Percentiles rank a stretch among this genome's conserved stretches.
phyloP scores from a whole-genome alignment of 2,888 invertebrate species.

The Malthinus seriepunctatus region DNA sequence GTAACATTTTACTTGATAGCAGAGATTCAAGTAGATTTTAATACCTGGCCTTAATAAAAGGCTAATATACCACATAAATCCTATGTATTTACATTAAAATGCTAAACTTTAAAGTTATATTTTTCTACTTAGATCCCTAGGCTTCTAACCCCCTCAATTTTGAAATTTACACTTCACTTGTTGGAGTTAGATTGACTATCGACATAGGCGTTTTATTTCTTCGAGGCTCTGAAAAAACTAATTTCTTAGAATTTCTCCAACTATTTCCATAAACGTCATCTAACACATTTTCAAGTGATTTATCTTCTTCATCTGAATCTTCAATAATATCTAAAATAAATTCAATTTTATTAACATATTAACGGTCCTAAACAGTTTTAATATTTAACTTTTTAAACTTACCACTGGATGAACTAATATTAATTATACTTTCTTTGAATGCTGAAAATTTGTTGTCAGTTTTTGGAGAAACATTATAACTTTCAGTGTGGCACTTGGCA shows the following conservation, averaged over 20 bases:
- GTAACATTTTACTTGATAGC: too few species aligned
- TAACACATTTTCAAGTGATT: conserved; percentile 35
- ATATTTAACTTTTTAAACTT: not conserved
- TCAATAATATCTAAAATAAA: conserved; percentile 4
- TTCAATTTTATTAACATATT: not conserved
- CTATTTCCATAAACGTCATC: conserved; percentile 48
- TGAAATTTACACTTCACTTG: conserved; percentile 35
- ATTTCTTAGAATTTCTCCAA: conserved; percentile 47
- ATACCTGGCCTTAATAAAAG: too few species aligned
- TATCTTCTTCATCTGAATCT: not conserved
- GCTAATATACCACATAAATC: too few species aligned
- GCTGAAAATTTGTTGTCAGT: not conserved
- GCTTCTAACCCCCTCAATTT: too few species aligned
- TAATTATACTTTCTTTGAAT: not conserved
- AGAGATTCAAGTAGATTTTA: too few species aligned
- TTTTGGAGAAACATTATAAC: not conserved
- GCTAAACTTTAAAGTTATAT: too few species aligned
- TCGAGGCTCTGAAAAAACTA: conserved; percentile 41
- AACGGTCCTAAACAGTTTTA: not conserved
- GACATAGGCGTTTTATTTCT: too few species aligned
- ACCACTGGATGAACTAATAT: not conserved
- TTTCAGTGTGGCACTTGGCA: not conserved
- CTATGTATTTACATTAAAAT: too few species aligned
- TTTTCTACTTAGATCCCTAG: too few species aligned
- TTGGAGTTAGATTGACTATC: conserved; percentile 8